Evolutionary conservation across 2,888 invertebrate species (phyloP).

Genomic region (Nemotelus pantherinus): DNA sequence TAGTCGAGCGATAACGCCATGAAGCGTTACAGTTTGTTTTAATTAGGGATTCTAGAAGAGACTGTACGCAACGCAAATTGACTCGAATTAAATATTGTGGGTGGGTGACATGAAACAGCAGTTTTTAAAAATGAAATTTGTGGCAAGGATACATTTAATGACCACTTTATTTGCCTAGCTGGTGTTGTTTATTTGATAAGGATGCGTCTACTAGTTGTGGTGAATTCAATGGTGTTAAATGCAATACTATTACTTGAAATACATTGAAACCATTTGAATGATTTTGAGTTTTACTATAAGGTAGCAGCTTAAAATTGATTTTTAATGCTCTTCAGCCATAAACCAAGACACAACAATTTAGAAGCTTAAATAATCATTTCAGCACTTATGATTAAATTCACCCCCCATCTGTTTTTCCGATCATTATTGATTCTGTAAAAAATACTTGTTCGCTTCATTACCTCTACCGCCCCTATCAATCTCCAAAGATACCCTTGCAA

Average conservation of each 20-base stretch:
- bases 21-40: constrained; percentile 25
- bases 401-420: too few relatives aligned
- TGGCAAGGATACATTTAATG: constrained; percentile 25
- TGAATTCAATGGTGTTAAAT: too few relatives aligned
- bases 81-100: constrained; percentile 22
- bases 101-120: constrained; percentile 18
- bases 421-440: too few relatives aligned
- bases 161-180: constrained; percentile 8
- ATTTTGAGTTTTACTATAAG: too few relatives aligned
- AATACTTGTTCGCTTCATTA: neutral
- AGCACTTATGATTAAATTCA: too few relatives aligned
- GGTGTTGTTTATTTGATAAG: neutral
- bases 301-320: too few relatives aligned
- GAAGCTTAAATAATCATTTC: too few relatives aligned
- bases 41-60: constrained; percentile 11
- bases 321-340: too few relatives aligned
- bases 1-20: constrained; percentile 21
- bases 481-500: constrained; percentile 3
- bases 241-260: too few relatives aligned
- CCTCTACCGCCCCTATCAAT: constrained; percentile 1
- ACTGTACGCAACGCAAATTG: neutral
- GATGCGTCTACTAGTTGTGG: too few relatives aligned
- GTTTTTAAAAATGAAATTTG: constrained; percentile 10
- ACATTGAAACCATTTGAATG: too few relatives aligned
- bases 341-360: too few relatives aligned